Base-by-base conservation (phyloP, 2,113 vertebrate genomes). In the Eurypyga helias region DNA sequence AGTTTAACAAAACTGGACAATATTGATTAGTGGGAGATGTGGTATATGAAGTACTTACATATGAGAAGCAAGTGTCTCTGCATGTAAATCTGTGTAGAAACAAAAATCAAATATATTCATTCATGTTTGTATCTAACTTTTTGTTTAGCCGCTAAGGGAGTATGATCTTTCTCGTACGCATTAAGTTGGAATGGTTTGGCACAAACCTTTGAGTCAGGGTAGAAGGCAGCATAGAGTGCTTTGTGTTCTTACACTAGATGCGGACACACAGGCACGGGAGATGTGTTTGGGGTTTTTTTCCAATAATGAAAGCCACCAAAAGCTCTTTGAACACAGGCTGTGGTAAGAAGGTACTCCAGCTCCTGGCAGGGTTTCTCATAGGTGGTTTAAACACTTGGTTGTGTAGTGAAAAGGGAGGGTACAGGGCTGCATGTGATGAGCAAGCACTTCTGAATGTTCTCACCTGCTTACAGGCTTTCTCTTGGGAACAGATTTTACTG, bases 141-240 rank as follows among this genome's bases (percentile, higher is more conserved):
- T 38, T 87, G 21, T 33, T 66, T 16, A 82, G 46, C 46, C 43
- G 17, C 34, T 48, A 29, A 48, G 29, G 33, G 18, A 17, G 24
- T 36, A 41, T 1, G 0, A 2, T 52, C 36, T 52, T 60, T 46
- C 62, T 77, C 11, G 15, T 43, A 38, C 3, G 6, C 8, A 1
- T 29, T 10, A 60, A 36, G 33, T 54, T 90, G 38, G 18, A 57
- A 46, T 13, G 41, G 18, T 58, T 71, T 61, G 16, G 46, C 26
- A 29, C 57, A 71, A 46, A 38, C 57, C 24, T 58, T 45, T 36
- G 46, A 17, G 29, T 65, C 29, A 17, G 54, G 26, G 23, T 54
- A 69, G 52, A 65, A 77, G 45, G 52, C 16, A 34, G 57, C 13
- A 17, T 24, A 41, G 57, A 71, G 26, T 41, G n/a, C 25, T 65